These are phyloP conservation scores for Manis pentadactyla DNA, from an alignment of 2,797 vertebrate species.

Conservation along the genomic window DNA sequence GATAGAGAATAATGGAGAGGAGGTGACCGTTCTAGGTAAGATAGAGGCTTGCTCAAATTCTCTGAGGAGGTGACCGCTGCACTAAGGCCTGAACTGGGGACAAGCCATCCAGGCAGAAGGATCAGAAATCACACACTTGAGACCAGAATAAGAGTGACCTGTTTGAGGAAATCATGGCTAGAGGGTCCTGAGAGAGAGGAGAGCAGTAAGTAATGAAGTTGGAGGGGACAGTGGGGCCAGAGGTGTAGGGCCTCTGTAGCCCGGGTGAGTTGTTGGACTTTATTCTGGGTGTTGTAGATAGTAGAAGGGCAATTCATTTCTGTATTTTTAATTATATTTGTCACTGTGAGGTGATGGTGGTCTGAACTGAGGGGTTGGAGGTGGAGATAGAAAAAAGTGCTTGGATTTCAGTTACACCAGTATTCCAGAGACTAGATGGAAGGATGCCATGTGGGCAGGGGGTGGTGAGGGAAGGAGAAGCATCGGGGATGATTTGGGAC, in stretches of 20 bases:
- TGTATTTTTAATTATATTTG: not conserved
- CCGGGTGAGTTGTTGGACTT: not conserved
- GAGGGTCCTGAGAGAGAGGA: not conserved
- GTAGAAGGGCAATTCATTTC: not conserved
- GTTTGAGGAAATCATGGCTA: not conserved
- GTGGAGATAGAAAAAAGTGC: not conserved
- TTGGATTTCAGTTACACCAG: not conserved
- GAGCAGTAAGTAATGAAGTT: not conserved
- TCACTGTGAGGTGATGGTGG: not conserved
- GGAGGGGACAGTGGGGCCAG: not conserved
- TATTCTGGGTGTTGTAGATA: not conserved
- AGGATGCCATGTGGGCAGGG: not conserved
- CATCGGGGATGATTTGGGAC: not conserved
- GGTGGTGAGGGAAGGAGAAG: not conserved
- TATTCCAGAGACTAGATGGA: not conserved
- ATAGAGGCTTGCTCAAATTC: not conserved
- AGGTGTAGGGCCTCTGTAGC: not conserved
- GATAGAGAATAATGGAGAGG: not conserved
- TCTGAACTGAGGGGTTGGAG: not conserved
- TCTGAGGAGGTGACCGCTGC: not conserved
- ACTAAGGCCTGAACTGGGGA: not conserved
- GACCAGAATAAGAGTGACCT: not conserved
- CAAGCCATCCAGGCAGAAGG: not conserved
- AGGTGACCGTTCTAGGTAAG: not conserved
- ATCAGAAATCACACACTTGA: not conserved